A percentile compares a stretch with the other conserved stretches of the same genome.
Conservation (phyloP, 2,113 vertebrate genomes). For the Carassius gibelio region DNA sequence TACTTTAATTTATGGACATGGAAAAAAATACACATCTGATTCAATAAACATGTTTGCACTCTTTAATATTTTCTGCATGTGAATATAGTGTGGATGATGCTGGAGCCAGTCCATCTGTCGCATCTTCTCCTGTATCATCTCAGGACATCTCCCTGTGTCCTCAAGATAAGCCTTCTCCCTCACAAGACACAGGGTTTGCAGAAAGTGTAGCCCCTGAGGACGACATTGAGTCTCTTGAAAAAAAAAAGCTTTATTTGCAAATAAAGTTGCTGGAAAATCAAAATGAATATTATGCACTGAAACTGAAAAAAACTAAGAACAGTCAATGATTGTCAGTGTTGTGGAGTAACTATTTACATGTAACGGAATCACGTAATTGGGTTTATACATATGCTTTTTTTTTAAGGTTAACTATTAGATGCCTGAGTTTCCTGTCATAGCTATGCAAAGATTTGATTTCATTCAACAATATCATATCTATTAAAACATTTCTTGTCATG, state of each 20-base stretch:
- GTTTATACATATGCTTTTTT: too few species aligned
- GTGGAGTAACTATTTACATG: too few species aligned
- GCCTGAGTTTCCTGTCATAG: too few species aligned
- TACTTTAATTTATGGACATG: neutral
- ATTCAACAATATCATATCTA: too few species aligned
- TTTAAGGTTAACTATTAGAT: too few species aligned
- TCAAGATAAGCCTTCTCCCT: neutral
- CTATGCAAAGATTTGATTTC: too few species aligned
- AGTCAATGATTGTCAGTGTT: neutral
- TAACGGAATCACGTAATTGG: too few species aligned
- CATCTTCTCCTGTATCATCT: neutral
- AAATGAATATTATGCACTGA: neutral
- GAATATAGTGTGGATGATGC: neutral
- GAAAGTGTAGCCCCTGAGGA: neutral
- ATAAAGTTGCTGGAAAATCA: slow-evolving; percentile 17
- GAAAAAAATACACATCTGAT: neutral
- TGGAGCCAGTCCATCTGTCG: neutral
- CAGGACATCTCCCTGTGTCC: neutral
- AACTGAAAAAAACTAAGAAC: neutral
- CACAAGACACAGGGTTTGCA: neutral
- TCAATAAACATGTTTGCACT: neutral
- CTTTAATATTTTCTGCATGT: slow-evolving; percentile 18
- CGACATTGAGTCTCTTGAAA: neutral
- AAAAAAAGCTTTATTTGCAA: neutral
- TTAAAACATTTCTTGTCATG: too few species aligned